Percentiles rank a stretch among this genome's conserved stretches.
These are phyloP conservation scores for Ctenodactylus gundi DNA, from an alignment of 2,113 vertebrate genomes.

Conservation along the genomic window DNA sequence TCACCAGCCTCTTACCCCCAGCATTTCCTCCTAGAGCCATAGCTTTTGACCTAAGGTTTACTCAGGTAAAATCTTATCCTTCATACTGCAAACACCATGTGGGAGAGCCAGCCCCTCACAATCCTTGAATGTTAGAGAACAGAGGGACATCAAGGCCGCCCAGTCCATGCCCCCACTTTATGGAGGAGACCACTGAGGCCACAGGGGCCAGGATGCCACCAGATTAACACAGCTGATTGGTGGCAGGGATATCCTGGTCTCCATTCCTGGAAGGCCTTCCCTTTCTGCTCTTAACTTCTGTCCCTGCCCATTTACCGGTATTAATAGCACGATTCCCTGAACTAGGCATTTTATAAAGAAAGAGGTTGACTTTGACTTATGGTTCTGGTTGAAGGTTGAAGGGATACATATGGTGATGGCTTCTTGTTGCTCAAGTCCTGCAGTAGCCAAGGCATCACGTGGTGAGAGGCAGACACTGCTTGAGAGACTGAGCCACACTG, in stretches of 20 bases:
- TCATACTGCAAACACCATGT: neutral
- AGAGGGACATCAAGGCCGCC: rapidly evolving
- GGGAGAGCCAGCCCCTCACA: neutral
- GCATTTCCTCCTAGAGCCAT: neutral
- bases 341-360: neutral
- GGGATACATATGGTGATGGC: neutral
- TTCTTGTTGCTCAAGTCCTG: neutral
- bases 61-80: neutral
- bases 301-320: neutral
- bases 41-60: neutral
- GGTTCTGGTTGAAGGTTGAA: neutral
- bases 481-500: neutral
- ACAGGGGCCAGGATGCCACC: neutral
- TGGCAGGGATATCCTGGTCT: neutral
- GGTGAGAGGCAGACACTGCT: neutral
- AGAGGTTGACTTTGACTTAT: neutral
- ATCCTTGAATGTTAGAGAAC: rapidly evolving
- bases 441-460: neutral
- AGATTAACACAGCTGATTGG: too few species aligned
- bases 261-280: rapidly evolving
- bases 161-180: neutral
- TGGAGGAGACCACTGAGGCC: neutral
- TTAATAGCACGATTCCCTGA: neutral
- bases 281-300: neutral
- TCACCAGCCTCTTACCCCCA: neutral